A percentile compares a stretch with the other conserved stretches of the same genome.
Evolutionary conservation across 2,113 vertebrate genomes (phyloP).

Genomic region (Peromyscus californicus): DNA sequence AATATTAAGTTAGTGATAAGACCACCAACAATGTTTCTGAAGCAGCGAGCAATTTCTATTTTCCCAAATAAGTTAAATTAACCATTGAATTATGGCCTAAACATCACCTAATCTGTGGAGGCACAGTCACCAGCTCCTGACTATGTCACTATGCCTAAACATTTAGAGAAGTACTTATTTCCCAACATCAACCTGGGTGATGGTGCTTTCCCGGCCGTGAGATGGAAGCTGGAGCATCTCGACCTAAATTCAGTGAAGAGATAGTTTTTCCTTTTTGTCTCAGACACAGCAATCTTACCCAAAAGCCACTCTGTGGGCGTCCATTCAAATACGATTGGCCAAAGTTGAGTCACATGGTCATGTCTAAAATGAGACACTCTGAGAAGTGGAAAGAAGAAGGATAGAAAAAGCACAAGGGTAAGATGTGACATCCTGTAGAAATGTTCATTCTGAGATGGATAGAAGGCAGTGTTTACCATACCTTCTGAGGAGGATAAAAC

Average conservation of each 20-base stretch:
- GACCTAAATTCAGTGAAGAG: neutral
- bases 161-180: neutral
- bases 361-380: neutral
- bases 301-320: neutral
- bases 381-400: neutral
- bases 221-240: neutral
- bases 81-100: neutral
- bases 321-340: neutral
- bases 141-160: neutral
- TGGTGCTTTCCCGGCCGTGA: neutral
- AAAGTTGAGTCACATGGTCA: neutral
- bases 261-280: neutral
- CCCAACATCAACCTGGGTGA: neutral
- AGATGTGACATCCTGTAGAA: neutral
- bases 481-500: neutral
- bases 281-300: neutral
- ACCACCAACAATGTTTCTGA: neutral
- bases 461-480: neutral
- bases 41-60: neutral
- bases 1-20: neutral
- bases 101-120: neutral
- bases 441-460: neutral
- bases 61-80: conserved; percentile 1
- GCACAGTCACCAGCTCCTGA: neutral
- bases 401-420: neutral